Evolutionary conservation across 2,113 vertebrate genomes (phyloP).

Genomic region (Cinclus mexicanus): DNA sequence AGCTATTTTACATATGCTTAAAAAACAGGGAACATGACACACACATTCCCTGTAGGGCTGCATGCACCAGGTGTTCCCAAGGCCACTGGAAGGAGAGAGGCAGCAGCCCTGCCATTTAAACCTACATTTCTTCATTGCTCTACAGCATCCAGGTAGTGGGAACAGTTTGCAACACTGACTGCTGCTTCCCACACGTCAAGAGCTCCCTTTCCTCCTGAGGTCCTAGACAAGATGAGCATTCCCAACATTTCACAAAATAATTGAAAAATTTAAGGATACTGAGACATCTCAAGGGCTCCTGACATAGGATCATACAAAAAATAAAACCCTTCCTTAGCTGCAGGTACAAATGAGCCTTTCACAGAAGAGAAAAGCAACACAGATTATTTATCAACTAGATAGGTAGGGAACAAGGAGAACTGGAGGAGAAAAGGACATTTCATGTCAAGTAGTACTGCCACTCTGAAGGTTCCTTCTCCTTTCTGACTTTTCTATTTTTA

Average conservation of each 20-base stretch:
- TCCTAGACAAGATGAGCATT: not conserved
- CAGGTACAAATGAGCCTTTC: not conserved
- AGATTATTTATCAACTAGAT: not conserved
- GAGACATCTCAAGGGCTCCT: not conserved
- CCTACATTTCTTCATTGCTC: not conserved
- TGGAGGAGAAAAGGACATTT: not conserved
- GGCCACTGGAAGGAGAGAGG: not conserved
- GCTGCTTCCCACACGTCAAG: fast-evolving
- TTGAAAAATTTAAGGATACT: not conserved
- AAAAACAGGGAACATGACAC: not conserved
- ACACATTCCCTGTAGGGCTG: not conserved
- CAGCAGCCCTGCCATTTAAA: not conserved
- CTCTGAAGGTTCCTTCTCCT: not conserved
- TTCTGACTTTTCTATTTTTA: slow-evolving; percentile 34
- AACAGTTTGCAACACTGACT: not conserved
- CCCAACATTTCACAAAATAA: not conserved
- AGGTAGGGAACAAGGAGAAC: not conserved
- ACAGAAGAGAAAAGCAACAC: not conserved
- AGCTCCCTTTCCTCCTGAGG: not conserved
- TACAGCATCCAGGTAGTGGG: not conserved
- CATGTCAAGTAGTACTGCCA: not conserved
- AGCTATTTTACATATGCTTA: not conserved
- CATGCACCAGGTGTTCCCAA: not conserved
- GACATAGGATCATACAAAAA: not conserved
- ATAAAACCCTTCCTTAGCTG: not conserved